A percentile compares a stretch with the other conserved stretches of the same genome.
Conservation (phyloP, 30 jellyfish, hydroid and myxozoan species). For the Cassiopea andromeda region DNA sequence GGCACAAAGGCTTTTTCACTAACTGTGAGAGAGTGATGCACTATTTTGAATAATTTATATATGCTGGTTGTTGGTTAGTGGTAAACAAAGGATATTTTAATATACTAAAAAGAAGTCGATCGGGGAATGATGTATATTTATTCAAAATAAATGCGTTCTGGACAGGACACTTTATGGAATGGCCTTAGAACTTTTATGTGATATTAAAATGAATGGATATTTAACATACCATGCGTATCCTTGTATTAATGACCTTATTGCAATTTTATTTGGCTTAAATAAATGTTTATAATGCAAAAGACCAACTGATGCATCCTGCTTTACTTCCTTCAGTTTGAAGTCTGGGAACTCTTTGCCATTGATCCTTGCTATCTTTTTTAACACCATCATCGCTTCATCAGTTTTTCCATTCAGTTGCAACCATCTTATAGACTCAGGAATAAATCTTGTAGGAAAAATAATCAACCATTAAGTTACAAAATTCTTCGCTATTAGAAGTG, state of each 20-base stretch:
- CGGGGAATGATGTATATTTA: too few relatives aligned
- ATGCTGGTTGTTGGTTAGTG: too few relatives aligned
- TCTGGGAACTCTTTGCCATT: slow-evolving; percentile 57
- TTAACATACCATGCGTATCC: slow-evolving; percentile 69
- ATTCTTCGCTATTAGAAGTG: not conserved
- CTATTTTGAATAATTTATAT: too few relatives aligned
- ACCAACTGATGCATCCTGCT: slow-evolving; percentile 48
- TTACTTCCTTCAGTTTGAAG: not conserved
- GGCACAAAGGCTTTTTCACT: too few relatives aligned
- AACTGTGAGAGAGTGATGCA: too few relatives aligned
- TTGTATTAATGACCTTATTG: slow-evolving; percentile 70
- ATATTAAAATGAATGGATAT: too few relatives aligned
- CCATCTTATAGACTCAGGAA: slow-evolving; percentile 93
- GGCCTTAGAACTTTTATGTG: too few relatives aligned
- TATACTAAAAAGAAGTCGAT: too few relatives aligned
- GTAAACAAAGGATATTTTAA: too few relatives aligned
- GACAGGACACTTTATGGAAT: too few relatives aligned
- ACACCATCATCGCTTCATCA: slow-evolving; percentile 66
- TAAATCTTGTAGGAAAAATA: slow-evolving; percentile 29
- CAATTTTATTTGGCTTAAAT: slow-evolving; percentile 67
- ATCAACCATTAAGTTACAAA: not conserved
- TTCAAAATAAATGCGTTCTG: too few relatives aligned
- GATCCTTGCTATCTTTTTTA: slow-evolving; percentile 60
- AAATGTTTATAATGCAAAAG: slow-evolving; percentile 19
- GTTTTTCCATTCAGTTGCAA: slow-evolving; percentile 58